Evolutionary conservation across 2,888 invertebrate genomes (phyloP).

Genomic region (Epiblema foenella): DNA sequence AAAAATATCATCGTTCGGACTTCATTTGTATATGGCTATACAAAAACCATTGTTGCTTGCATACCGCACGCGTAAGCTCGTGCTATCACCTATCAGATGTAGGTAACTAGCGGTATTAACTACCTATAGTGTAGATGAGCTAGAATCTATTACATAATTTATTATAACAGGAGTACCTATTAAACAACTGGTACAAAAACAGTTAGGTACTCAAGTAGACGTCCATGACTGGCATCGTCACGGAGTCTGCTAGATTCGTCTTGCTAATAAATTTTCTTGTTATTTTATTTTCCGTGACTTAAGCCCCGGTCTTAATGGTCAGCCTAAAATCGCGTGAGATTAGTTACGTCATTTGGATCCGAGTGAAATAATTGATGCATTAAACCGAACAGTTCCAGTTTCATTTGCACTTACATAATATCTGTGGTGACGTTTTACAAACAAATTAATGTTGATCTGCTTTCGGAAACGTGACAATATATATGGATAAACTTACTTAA

Average conservation of each 20-base stretch:
- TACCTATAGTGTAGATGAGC: too few relatives aligned
- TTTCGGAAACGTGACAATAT: constrained; percentile 12
- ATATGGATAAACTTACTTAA: too few relatives aligned
- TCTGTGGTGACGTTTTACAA: neutral
- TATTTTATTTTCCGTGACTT: constrained; percentile 18
- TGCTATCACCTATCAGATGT: too few relatives aligned
- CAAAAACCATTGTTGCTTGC: too few relatives aligned
- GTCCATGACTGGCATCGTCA: neutral
- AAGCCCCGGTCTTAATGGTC: constrained; percentile 1
- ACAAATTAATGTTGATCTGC: constrained; percentile 12
- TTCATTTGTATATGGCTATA: too few relatives aligned
- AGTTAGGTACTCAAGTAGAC: too few relatives aligned
- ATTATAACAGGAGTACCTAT: too few relatives aligned
- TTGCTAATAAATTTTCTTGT: constrained; percentile 16
- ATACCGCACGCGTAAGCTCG: too few relatives aligned
- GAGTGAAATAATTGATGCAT: constrained; percentile 37
- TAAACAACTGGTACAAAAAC: too few relatives aligned
- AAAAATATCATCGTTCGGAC: too few relatives aligned
- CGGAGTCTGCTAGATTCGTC: constrained; percentile 16
- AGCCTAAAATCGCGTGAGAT: constrained; percentile 30
- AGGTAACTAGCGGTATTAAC: too few relatives aligned
- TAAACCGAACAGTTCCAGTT: constrained; percentile 28
- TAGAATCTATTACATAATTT: too few relatives aligned
- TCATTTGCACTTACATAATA: constrained; percentile 31
- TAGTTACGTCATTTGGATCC: constrained; percentile 31